Evolutionary conservation across 2,888 invertebrate genomes (phyloP).

Genomic region (Agrochola lota): DNA sequence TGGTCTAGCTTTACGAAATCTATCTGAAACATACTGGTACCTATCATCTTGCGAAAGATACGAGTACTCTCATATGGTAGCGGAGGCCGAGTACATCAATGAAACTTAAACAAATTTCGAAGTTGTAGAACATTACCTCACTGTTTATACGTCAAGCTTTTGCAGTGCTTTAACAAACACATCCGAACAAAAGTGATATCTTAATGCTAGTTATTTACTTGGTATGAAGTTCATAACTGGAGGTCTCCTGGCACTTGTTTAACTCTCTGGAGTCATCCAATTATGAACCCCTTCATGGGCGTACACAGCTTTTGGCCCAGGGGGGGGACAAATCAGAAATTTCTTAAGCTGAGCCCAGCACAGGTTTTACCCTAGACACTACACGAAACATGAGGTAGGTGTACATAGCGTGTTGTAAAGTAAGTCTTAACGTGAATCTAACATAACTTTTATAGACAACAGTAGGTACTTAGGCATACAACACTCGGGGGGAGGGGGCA

Average conservation of each 20-base stretch:
- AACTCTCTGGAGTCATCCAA: not conserved
- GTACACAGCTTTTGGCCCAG: no score
- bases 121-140: not conserved
- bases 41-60: constrained; percentile 17
- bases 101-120: not conserved
- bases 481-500: no score
- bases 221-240: not conserved
- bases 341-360: no score
- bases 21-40: constrained; percentile 18
- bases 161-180: not conserved
- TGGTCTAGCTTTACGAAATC: constrained; percentile 36
- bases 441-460: no score
- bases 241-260: not conserved
- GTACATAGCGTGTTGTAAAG: no score
- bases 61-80: constrained; percentile 7
- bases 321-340: no score
- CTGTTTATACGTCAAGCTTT: not conserved
- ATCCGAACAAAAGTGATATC: not conserved
- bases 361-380: no score
- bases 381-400: no score
- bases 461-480: no score
- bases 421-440: no score
- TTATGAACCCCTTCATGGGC: not conserved
- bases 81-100: not conserved
- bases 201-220: not conserved